Evolutionary conservation across 2,888 invertebrate species (phyloP).

Genomic region (Drymonia ruficornis): DNA sequence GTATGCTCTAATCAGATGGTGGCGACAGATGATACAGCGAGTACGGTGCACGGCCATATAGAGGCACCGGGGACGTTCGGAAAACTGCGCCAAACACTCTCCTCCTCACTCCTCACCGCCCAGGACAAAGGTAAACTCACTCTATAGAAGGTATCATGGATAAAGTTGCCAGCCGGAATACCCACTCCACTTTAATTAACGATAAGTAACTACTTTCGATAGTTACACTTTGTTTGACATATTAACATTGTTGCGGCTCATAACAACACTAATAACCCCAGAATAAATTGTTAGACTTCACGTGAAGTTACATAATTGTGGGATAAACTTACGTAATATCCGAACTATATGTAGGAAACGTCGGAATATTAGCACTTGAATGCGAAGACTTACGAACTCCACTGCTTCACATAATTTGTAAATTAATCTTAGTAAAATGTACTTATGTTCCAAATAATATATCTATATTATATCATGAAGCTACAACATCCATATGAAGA

Average conservation of each 20-base stretch:
- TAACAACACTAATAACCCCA: constrained; percentile 46
- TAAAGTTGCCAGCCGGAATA: neutral
- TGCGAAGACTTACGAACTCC: neutral
- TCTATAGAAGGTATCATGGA: neutral
- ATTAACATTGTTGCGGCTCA: constrained; percentile 39
- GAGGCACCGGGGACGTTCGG: constrained; percentile 91
- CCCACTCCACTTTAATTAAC: constrained; percentile 35
- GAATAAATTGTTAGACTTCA: constrained; percentile 45
- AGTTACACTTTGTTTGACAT: constrained; percentile 38
- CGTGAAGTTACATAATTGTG: constrained; percentile 40
- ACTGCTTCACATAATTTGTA: neutral
- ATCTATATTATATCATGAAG: no score
- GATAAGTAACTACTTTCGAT: constrained; percentile 35
- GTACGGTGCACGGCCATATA: constrained; percentile 85
- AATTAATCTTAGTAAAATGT: no score
- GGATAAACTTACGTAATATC: constrained; percentile 48
- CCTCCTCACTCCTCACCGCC: constrained; percentile 91
- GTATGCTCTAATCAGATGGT: constrained; percentile 88
- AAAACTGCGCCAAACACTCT: constrained; percentile 92
- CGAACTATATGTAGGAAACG: constrained; percentile 34
- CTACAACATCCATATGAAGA: no score
- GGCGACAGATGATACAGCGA: constrained; percentile 89
- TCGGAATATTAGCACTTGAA: constrained; percentile 6
- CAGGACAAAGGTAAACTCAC: constrained; percentile 90
- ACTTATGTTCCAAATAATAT: no score